Percentiles rank a stretch among this genome's conserved stretches.
Conservation (phyloP, 2,888 invertebrate species). For the Brenthis ino region DNA sequence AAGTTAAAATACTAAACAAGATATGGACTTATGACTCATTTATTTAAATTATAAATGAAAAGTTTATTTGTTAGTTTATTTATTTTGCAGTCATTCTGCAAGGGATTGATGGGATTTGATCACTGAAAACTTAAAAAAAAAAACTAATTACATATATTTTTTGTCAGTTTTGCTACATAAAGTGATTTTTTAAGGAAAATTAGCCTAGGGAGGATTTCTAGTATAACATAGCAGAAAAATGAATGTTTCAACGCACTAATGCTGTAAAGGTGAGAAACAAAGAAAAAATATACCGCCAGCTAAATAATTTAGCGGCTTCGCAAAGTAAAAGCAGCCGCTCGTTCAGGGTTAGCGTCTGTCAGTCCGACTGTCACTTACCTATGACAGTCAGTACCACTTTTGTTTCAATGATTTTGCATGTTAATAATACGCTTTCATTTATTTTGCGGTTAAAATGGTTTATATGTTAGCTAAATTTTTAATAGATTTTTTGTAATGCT, state of each 20-base stretch:
- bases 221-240: conserved; percentile 43
- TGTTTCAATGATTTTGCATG: conserved; percentile 35
- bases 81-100: too few relatives aligned
- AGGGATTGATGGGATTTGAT: too few relatives aligned
- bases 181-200: neutral
- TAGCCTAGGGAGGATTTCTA: neutral
- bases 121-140: too few relatives aligned
- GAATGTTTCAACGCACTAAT: too few relatives aligned
- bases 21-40: too few relatives aligned
- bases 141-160: too few relatives aligned
- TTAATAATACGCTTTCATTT: conserved; percentile 14
- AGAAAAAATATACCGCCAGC: conserved; percentile 44
- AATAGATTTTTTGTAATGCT: neutral
- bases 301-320: conserved; percentile 67
- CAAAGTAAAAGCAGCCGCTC: conserved; percentile 65
- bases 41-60: too few relatives aligned
- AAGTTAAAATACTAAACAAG: too few relatives aligned
- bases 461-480: neutral
- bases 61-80: too few relatives aligned
- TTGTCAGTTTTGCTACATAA: too few relatives aligned
- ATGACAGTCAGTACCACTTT: conserved; percentile 52
- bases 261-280: conserved; percentile 39
- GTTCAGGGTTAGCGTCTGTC: conserved; percentile 57
- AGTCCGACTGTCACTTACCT: conserved; percentile 70
- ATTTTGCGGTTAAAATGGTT: neutral